A percentile compares a stretch with the other conserved stretches of the same genome.
Conservation (phyloP, 1,140 invertebrate species). For the Penaeus japonicus region DNA sequence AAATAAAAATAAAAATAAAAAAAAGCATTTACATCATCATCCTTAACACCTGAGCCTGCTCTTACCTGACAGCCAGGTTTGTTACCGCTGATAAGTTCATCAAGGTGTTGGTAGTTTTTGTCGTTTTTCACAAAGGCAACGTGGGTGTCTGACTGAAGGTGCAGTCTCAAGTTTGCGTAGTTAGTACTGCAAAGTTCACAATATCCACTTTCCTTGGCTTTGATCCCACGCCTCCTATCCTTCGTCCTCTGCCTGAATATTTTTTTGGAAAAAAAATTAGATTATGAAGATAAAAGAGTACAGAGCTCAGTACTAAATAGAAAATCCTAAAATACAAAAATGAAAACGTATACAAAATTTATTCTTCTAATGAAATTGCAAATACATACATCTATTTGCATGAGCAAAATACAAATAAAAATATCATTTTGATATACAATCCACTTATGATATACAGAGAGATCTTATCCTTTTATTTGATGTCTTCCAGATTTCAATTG, state of each 20-base stretch:
- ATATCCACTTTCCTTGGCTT: conserved; percentile 45
- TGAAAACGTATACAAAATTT: too few relatives aligned
- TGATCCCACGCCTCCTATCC: background rate
- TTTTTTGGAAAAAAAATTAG: background rate
- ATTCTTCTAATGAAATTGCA: too few relatives aligned
- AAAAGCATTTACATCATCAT: background rate
- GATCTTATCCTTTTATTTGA: too few relatives aligned
- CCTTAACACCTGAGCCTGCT: too few relatives aligned
- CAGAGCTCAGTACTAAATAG: too few relatives aligned
- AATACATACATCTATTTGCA: too few relatives aligned
- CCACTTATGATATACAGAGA: too few relatives aligned
- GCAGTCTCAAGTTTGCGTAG: conserved; percentile 35
- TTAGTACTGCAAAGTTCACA: conserved; percentile 45
- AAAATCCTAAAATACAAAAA: too few relatives aligned
- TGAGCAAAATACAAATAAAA: too few relatives aligned
- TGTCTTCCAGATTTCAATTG: too few relatives aligned
- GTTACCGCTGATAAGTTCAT: conserved; percentile 48
- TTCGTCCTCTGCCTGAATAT: conserved; percentile 2
- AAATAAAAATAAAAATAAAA: background rate
- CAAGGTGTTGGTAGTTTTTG: conserved; percentile 42
- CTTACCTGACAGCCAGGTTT: conserved; percentile 42
- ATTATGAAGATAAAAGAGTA: background rate
- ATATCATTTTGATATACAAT: too few relatives aligned
- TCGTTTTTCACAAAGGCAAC: conserved; percentile 43
- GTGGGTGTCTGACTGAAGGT: conserved; percentile 45